Evolutionary conservation across 2,888 invertebrate genomes (phyloP).

Genomic region (Drosophila leonis): DNA sequence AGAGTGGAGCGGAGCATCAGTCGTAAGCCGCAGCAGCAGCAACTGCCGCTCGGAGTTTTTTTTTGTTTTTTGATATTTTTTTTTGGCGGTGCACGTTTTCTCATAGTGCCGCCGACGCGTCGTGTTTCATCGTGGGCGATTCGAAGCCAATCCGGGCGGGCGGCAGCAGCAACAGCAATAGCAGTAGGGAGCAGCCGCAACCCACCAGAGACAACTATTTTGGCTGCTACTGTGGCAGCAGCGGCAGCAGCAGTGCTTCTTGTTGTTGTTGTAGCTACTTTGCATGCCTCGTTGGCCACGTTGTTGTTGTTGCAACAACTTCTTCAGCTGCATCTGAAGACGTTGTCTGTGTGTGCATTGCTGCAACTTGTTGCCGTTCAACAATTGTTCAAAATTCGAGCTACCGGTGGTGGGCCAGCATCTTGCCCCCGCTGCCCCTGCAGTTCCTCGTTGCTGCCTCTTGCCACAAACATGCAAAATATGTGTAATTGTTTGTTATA

Average conservation of each 20-base stretch:
- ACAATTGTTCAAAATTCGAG: constrained; percentile 71
- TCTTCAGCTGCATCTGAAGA: constrained; percentile 71
- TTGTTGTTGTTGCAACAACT: constrained; percentile 76
- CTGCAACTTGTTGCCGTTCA: constrained; percentile 73
- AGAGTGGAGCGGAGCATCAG: constrained; percentile 20
- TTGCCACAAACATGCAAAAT: constrained; percentile 69
- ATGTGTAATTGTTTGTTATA: constrained; percentile 81
- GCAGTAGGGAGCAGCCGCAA: constrained; percentile 6
- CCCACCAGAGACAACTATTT: constrained; percentile 69
- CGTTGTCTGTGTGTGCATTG: constrained; percentile 44
- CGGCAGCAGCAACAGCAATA: constrained; percentile 21
- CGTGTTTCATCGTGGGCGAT: constrained; percentile 80
- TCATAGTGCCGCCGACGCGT: constrained; percentile 69
- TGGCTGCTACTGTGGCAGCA: constrained; percentile 73
- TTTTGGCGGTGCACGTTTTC: constrained; percentile 70
- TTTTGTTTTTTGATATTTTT: not conserved
- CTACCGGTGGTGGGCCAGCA: constrained; percentile 57
- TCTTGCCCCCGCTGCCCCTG: constrained; percentile 16
- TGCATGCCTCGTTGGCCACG: constrained; percentile 79
- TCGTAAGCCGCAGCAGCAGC: constrained; percentile 13
- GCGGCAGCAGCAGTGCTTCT: constrained; percentile 23
- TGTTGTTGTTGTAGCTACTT: constrained; percentile 52
- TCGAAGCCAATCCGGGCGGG: constrained; percentile 53
- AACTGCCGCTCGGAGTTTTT: constrained; percentile 38
- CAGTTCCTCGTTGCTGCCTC: not conserved